phyloP scores from a whole-genome alignment of 1,140 invertebrate species.

The Trachymyrmex septentrionalis region DNA sequence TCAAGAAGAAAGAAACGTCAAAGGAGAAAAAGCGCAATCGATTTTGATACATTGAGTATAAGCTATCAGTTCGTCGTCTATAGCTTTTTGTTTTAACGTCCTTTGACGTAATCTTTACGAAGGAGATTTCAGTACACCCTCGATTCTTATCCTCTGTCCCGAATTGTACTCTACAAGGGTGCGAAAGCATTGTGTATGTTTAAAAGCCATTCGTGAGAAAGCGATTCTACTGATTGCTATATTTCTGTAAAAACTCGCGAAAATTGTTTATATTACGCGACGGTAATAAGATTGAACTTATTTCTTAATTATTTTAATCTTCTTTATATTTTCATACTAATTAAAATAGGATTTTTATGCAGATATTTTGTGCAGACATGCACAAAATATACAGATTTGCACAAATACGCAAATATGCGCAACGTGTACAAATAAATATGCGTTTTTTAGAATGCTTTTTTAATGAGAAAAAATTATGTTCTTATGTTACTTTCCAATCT shows the following conservation, averaged over 20 bases:
- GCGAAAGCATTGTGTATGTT: slow-evolving; percentile 52
- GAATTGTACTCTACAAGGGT: not conserved
- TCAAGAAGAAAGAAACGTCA: not conserved
- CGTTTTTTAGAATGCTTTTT: not conserved
- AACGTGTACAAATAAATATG: too few relatives aligned
- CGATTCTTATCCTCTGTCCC: slow-evolving; percentile 22
- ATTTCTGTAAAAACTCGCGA: slow-evolving; percentile 29
- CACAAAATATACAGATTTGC: too few relatives aligned
- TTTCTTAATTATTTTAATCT: not conserved
- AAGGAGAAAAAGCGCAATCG: slow-evolving; percentile 5
- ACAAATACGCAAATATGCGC: too few relatives aligned
- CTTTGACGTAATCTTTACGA: slow-evolving; percentile 31
- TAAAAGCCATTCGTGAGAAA: slow-evolving; percentile 51
- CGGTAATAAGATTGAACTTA: not conserved
- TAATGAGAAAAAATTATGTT: too few relatives aligned
- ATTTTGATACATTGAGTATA: slow-evolving; percentile 26
- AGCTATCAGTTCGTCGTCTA: slow-evolving; percentile 44
- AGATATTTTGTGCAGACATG: too few relatives aligned
- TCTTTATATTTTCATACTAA: too few relatives aligned
- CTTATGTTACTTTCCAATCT: too few relatives aligned
- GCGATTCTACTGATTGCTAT: slow-evolving; percentile 20
- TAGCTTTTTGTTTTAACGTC: slow-evolving; percentile 36
- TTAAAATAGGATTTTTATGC: too few relatives aligned
- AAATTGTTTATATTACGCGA: slow-evolving; percentile 19
- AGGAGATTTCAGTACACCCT: slow-evolving; percentile 45